Conservation (phyloP, 2,113 vertebrate species). For the Coptodon rendalli region DNA sequence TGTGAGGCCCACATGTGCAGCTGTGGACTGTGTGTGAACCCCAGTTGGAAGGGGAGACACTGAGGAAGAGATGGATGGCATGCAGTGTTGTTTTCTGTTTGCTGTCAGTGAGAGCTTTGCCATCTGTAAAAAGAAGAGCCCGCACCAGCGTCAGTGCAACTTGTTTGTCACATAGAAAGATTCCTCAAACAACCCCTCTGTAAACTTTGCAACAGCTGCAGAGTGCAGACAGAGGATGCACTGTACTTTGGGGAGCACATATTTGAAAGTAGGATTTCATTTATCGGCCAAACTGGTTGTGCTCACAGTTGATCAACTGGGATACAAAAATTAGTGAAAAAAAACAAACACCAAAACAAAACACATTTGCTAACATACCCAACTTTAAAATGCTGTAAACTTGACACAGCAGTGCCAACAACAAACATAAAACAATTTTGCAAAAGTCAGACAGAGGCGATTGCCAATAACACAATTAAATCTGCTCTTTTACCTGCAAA, state of each 20-base stretch:
- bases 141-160: constrained; percentile 7
- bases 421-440: not conserved
- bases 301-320: not conserved
- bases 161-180: constrained; percentile 17
- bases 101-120: constrained; percentile 25
- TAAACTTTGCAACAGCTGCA: constrained; percentile 47
- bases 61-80: constrained; percentile 19
- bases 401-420: not conserved
- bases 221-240: constrained; percentile 2
- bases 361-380: not conserved
- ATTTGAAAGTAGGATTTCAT: constrained; percentile 1
- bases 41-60: constrained; percentile 8
- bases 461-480: not conserved
- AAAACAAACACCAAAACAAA: rapidly evolving
- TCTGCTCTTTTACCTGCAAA: constrained; percentile 78
- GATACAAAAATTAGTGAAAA: not conserved
- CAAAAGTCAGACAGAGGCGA: not conserved
- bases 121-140: constrained; percentile 26
- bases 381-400: not conserved
- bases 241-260: not conserved
- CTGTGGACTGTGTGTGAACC: constrained; percentile 52
- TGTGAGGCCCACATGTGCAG: constrained; percentile 51
- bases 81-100: constrained; percentile 40
- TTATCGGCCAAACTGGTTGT: not conserved
- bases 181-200: constrained; percentile 1